These are phyloP conservation scores for Tortricodes alternella DNA, from an alignment of 2,888 invertebrate species.

Conservation along the genomic window DNA sequence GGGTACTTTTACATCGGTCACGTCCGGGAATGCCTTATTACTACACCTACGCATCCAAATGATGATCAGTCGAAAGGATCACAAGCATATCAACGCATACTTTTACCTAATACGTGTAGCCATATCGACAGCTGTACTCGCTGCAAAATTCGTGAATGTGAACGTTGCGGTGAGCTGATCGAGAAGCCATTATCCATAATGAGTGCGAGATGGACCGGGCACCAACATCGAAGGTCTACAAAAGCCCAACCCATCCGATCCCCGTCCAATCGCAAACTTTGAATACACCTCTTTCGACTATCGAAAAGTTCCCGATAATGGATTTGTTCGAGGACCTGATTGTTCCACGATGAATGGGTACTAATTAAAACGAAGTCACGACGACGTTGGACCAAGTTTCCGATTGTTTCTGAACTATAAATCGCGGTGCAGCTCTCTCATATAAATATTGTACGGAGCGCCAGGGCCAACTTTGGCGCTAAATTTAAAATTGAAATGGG, in stretches of 20 bases:
- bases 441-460: constrained; percentile 72
- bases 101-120: too few relatives aligned
- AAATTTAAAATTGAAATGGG: constrained; percentile 74
- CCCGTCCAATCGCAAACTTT: constrained; percentile 70
- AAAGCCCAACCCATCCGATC: constrained; percentile 52
- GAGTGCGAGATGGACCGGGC: constrained; percentile 43
- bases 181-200: constrained; percentile 10
- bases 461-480: constrained; percentile 67
- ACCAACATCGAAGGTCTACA: constrained; percentile 55
- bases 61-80: too few relatives aligned
- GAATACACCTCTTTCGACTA: constrained; percentile 79
- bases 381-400: constrained; percentile 74
- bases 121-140: too few relatives aligned
- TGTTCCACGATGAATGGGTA: constrained; percentile 81
- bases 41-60: too few relatives aligned
- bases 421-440: constrained; percentile 68
- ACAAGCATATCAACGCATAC: too few relatives aligned
- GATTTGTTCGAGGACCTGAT: constrained; percentile 79
- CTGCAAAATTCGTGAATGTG: not conserved
- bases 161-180: not conserved
- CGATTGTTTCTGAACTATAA: constrained; percentile 78
- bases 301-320: constrained; percentile 81
- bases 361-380: constrained; percentile 83
- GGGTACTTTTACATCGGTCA: too few relatives aligned
- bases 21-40: too few relatives aligned